These are phyloP conservation scores for Nebria salina DNA, from an alignment of 2,888 invertebrate genomes.

Conservation along the genomic window DNA sequence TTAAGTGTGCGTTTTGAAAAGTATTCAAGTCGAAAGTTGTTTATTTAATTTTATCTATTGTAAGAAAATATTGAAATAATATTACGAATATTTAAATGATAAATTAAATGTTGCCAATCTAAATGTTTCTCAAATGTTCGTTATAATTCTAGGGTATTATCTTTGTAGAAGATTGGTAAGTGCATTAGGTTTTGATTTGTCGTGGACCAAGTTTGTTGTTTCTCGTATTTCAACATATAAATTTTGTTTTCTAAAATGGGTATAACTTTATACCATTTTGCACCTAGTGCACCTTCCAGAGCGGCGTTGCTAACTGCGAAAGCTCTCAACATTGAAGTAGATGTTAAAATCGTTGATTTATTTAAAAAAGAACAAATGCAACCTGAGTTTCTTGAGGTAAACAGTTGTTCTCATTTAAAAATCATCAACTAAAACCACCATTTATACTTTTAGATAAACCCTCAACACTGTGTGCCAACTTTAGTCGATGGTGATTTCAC, in stretches of 20 bases:
- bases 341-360: slow-evolving; percentile 66
- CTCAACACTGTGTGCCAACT: slow-evolving; percentile 75
- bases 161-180: background rate
- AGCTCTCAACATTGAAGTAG: slow-evolving; percentile 67
- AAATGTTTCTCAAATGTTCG: background rate
- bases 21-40: too few species aligned
- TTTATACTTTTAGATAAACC: slow-evolving; percentile 66
- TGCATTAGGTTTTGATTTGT: background rate
- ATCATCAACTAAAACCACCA: background rate
- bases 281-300: slow-evolving; percentile 71
- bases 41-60: too few species aligned
- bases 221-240: background rate
- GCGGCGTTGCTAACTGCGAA: slow-evolving; percentile 70
- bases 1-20: too few species aligned
- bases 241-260: slow-evolving; percentile 55
- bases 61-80: background rate
- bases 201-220: too few species aligned
- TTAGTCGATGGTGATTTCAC: slow-evolving; percentile 73
- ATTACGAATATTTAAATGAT: background rate
- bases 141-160: background rate
- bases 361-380: slow-evolving; percentile 69
- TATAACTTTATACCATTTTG: slow-evolving; percentile 70
- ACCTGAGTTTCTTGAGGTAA: slow-evolving; percentile 65
- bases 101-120: background rate
- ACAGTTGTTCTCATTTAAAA: slow-evolving; percentile 8